Conservation (phyloP, 2,888 invertebrate genomes). For the Andrena flavipes region DNA sequence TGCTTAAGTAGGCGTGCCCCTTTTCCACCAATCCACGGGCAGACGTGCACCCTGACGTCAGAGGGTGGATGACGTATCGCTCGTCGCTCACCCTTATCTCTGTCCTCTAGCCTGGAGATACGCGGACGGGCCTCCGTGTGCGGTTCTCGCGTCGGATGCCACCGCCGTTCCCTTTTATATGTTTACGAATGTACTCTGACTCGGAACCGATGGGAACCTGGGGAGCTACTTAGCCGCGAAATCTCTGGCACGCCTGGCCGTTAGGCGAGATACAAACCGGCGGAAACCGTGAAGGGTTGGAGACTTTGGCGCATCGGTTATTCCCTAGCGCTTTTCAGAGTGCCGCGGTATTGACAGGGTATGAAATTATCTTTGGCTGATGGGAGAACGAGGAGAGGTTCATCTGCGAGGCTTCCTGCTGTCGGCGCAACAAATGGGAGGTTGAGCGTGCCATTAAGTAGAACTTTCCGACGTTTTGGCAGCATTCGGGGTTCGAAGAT, state of each 20-base stretch:
- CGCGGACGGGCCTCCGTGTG: slow-evolving; percentile 27
- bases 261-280: slow-evolving; percentile 19
- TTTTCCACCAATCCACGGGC: slow-evolving; percentile 68
- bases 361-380: slow-evolving; percentile 8
- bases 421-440: background rate
- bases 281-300: slow-evolving; percentile 1
- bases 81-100: slow-evolving; percentile 31
- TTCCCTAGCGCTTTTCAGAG: background rate
- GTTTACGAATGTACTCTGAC: slow-evolving; percentile 51
- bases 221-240: slow-evolving; percentile 49
- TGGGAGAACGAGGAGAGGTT: background rate
- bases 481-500: background rate
- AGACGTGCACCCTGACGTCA: slow-evolving; percentile 66
- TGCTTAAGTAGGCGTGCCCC: slow-evolving; percentile 74
- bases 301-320: background rate
- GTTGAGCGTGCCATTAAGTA: background rate
- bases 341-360: slow-evolving; percentile 1
- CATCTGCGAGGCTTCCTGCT: background rate
- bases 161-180: slow-evolving; percentile 42
- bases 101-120: slow-evolving; percentile 28
- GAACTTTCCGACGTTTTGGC: background rate
- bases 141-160: slow-evolving; percentile 51
- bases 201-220: slow-evolving; percentile 27
- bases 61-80: slow-evolving; percentile 51
- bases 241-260: slow-evolving; percentile 45